Conservation (phyloP, 2,113 vertebrate species). For the Enhydra lutris region DNA sequence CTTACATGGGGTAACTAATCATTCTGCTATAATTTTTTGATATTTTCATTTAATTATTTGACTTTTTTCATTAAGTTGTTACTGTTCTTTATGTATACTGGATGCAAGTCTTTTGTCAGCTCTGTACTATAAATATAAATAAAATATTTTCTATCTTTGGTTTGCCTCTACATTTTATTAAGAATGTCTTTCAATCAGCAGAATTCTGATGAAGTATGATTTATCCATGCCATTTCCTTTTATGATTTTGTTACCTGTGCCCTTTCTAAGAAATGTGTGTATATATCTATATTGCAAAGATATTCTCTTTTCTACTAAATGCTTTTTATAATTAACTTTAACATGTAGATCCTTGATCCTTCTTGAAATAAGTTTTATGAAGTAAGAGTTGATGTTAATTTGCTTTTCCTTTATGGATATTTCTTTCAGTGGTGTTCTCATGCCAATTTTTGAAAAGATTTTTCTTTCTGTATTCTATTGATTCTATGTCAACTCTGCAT, state of each 20-base stretch:
- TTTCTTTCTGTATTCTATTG: neutral
- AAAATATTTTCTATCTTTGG: neutral
- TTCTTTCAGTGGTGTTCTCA: neutral
- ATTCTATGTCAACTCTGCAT: neutral
- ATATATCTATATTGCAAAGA: neutral
- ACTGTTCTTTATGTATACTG: neutral
- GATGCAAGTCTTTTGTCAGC: neutral
- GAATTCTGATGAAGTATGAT: neutral
- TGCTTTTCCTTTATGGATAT: neutral
- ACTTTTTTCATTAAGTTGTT: neutral
- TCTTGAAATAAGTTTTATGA: neutral
- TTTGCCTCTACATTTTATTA: neutral
- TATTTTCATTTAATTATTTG: neutral
- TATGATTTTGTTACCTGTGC: neutral
- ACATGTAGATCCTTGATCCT: neutral
- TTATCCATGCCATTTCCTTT: neutral
- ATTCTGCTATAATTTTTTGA: neutral
- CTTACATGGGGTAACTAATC: neutral
- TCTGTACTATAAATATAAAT: neutral
- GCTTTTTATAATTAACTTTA: neutral
- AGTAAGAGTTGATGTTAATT: neutral
- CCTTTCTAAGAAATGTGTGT: neutral
- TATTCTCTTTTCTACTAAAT: neutral
- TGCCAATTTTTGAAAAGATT: neutral
- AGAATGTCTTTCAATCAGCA: neutral